phyloP scores from a whole-genome alignment of 2,113 vertebrate genomes.

The Spilogale gracilis region DNA sequence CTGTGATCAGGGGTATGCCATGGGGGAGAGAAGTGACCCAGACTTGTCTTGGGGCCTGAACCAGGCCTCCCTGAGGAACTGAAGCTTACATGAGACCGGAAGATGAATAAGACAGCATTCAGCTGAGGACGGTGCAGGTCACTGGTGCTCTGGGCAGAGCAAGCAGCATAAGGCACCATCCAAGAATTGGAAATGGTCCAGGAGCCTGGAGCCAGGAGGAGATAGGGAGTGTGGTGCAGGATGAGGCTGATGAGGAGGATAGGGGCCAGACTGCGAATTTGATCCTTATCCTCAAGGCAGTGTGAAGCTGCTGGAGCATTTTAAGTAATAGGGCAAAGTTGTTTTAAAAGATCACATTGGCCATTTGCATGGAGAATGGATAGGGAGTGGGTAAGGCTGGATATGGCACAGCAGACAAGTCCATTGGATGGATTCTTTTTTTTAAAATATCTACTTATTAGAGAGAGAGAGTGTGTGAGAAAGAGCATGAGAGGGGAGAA shows the following conservation, averaged over 20 bases:
- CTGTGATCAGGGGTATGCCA: background rate
- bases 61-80: background rate
- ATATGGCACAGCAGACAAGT: background rate
- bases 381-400: background rate
- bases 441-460: too few species aligned
- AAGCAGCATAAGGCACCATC: slow-evolving; percentile 5
- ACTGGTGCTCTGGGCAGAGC: background rate
- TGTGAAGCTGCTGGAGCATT: background rate
- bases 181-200: slow-evolving; percentile 42
- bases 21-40: background rate
- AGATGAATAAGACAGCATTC: background rate
- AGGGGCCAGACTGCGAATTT: background rate
- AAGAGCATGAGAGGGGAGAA: too few species aligned
- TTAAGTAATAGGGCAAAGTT: background rate
- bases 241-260: background rate
- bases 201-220: slow-evolving; percentile 37
- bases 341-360: background rate
- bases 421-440: background rate
- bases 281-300: background rate
- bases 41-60: background rate
- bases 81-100: background rate
- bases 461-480: too few species aligned
- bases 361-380: background rate
- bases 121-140: background rate
- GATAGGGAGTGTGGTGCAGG: background rate